A percentile compares a stretch with the other conserved stretches of the same genome.
Evolutionary conservation across 2,113 vertebrate genomes (phyloP).

Genomic region (Monopterus albus): DNA sequence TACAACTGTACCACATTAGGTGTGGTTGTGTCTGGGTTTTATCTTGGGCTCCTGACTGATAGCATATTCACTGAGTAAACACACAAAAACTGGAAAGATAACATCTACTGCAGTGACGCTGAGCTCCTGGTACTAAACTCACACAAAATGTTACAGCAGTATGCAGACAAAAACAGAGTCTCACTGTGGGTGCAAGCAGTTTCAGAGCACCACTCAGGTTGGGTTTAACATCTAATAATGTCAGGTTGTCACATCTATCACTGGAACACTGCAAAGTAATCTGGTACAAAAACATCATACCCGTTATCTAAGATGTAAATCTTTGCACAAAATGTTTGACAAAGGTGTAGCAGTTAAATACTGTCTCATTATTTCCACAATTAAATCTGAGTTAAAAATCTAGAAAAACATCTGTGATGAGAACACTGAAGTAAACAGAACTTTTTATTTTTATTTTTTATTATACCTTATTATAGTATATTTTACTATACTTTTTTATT

Average conservation of each 20-base stretch:
- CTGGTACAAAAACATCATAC: not conserved
- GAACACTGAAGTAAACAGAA: too few species aligned
- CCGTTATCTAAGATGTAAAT: not conserved
- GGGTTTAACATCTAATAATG: not conserved
- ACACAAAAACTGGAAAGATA: slow-evolving; percentile 11
- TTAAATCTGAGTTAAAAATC: too few species aligned
- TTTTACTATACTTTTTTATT: fast-evolving
- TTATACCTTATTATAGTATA: too few species aligned
- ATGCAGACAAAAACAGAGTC: not conserved
- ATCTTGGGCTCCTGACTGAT: slow-evolving; percentile 21
- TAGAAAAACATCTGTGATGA: too few species aligned
- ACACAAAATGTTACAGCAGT: not conserved
- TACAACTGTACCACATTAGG: not conserved
- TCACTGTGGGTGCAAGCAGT: not conserved
- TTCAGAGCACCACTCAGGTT: not conserved
- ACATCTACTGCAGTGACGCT: slow-evolving; percentile 1
- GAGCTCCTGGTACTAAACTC: not conserved
- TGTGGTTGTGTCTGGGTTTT: slow-evolving; percentile 4
- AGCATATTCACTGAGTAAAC: slow-evolving; percentile 11
- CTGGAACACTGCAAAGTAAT: not conserved
- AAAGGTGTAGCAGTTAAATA: slow-evolving; percentile 21
- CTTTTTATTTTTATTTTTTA: too few species aligned
- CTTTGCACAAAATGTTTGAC: slow-evolving; percentile 35
- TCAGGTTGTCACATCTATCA: not conserved
- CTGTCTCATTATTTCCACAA: not conserved